A percentile compares a stretch with the other conserved stretches of the same genome.
These are phyloP conservation scores for Drosophila nigritarsus DNA, from an alignment of 2,888 invertebrate species.

Conservation along the genomic window DNA sequence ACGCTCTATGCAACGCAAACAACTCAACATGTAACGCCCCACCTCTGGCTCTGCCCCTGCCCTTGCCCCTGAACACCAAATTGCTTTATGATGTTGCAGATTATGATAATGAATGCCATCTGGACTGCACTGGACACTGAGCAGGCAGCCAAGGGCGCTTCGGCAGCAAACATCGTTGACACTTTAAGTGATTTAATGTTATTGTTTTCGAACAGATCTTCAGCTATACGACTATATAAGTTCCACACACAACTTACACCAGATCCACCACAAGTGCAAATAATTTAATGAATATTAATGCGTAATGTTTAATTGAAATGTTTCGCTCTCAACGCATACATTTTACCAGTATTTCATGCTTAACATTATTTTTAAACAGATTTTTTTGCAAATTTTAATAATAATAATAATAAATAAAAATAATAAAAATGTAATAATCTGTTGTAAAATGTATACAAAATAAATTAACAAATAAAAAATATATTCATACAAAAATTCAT, in stretches of 20 bases:
- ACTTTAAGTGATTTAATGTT: conserved; percentile 84
- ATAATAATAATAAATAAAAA: not conserved
- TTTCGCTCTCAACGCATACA: conserved; percentile 26
- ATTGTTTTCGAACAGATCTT: conserved; percentile 68
- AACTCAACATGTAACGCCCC: conserved; percentile 46
- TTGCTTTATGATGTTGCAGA: conserved; percentile 82
- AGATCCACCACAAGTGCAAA: conserved; percentile 20
- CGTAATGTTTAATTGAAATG: conserved; percentile 69
- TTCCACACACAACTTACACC: not conserved
- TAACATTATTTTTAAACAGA: conserved; percentile 15
- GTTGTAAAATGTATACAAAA: not conserved
- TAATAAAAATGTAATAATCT: too few species aligned
- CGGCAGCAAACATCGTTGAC: conserved; percentile 66
- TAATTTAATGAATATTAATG: conserved; percentile 76
- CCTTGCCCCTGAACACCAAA: conserved; percentile 54
- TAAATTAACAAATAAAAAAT: not conserved
- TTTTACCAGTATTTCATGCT: not conserved
- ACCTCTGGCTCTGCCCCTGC: not conserved
- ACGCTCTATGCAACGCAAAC: conserved; percentile 73
- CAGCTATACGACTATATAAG: conserved; percentile 13
- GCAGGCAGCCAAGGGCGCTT: conserved; percentile 50
- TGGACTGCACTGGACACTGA: conserved; percentile 73
- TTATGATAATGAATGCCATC: conserved; percentile 83
- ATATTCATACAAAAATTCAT: not conserved
- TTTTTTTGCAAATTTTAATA: conserved; percentile 20